These are phyloP conservation scores for Kryphioiulus occultus DNA, from an alignment of 2,888 invertebrate species.

Conservation along the genomic window DNA sequence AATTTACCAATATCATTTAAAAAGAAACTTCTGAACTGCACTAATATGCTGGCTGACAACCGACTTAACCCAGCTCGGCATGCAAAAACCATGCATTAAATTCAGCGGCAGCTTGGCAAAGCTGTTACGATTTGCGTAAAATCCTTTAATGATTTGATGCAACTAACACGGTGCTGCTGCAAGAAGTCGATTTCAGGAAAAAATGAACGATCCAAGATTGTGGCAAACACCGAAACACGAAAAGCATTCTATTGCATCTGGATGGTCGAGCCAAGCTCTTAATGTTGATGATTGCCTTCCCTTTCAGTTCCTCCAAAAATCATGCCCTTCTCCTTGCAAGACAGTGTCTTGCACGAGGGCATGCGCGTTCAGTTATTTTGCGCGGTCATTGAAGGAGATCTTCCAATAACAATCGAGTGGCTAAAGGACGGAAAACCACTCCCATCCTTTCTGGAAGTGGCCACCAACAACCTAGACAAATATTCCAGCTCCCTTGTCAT, in stretches of 20 bases:
- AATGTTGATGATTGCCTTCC: constrained; percentile 53
- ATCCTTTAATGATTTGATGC: neutral
- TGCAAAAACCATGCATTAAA: neutral
- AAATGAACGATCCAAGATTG: too few species aligned
- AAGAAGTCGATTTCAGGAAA: neutral
- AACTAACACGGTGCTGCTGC: neutral
- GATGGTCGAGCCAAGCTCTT: constrained; percentile 53
- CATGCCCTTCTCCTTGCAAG: constrained; percentile 67
- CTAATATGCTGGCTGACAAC: too few species aligned
- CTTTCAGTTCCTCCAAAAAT: constrained; percentile 66
- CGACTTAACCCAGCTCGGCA: too few species aligned
- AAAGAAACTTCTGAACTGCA: too few species aligned
- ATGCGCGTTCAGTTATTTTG: constrained; percentile 66
- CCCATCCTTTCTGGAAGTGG: constrained; percentile 45
- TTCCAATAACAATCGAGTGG: constrained; percentile 62
- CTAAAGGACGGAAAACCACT: constrained; percentile 64
- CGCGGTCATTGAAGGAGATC: constrained; percentile 59
- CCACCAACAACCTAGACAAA: constrained; percentile 49
- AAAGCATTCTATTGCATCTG: neutral
- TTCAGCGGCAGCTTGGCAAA: neutral
- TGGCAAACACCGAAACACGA: too few species aligned
- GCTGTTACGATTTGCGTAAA: neutral
- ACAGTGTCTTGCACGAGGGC: constrained; percentile 66
- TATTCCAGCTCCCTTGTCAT: constrained; percentile 53
- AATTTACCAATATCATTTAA: too few species aligned